Evolutionary conservation across 2,113 vertebrate genomes (phyloP).

Genomic region (Myiopsitta monachus): DNA sequence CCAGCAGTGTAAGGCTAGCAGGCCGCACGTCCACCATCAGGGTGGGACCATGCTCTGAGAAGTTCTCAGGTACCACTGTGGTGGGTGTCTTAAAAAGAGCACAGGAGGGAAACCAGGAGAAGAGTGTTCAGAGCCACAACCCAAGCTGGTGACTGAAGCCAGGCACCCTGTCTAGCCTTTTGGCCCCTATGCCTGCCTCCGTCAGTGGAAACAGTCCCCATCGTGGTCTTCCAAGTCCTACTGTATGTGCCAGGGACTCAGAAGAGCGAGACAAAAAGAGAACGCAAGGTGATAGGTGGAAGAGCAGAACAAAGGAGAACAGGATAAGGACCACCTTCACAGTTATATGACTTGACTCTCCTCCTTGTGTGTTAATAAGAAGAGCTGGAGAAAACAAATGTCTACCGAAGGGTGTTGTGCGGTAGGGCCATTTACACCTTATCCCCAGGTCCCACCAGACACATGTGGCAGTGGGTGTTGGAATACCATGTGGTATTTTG

Average conservation of each 20-base stretch:
- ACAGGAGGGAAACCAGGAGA: background rate
- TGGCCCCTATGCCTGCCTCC: background rate
- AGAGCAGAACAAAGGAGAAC: background rate
- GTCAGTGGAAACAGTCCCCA: fast-evolving
- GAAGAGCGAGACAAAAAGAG: background rate
- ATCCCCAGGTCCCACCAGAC: background rate
- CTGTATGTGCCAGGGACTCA: background rate
- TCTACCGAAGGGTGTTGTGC: background rate
- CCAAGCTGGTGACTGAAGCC: background rate
- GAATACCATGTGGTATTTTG: too few relatives aligned
- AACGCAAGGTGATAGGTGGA: background rate
- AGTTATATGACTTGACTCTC: background rate
- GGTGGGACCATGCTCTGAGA: background rate
- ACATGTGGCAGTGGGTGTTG: background rate
- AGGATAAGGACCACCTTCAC: background rate
- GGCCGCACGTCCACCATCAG: background rate
- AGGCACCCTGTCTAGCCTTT: background rate
- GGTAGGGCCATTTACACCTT: background rate
- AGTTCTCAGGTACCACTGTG: background rate
- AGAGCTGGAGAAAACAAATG: background rate
- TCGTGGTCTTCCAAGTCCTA: background rate
- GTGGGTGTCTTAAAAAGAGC: background rate
- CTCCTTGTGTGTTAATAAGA: background rate
- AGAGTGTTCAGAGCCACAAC: background rate
- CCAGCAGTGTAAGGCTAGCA: background rate